Conservation (phyloP, 2,888 invertebrate species). For the Leptopterna dolabrata region DNA sequence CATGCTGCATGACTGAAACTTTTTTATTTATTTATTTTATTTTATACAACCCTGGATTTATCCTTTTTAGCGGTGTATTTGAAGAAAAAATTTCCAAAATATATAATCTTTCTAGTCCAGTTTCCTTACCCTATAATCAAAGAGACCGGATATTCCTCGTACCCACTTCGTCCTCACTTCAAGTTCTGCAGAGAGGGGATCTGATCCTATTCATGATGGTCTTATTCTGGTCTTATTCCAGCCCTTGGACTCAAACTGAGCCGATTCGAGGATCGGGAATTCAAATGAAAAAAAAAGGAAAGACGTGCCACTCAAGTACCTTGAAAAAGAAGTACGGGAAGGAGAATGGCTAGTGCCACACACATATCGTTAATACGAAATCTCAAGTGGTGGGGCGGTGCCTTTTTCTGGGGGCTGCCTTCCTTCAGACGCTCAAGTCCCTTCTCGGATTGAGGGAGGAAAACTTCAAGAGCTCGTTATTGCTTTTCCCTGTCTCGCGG, state of each 20-base stretch:
- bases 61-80: too few species aligned
- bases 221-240: neutral
- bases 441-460: neutral
- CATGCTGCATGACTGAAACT: too few species aligned
- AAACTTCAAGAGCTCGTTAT: constrained; percentile 48
- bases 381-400: constrained; percentile 19
- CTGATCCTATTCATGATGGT: neutral
- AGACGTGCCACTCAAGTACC: neutral
- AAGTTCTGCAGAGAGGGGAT: neutral
- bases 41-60: too few species aligned
- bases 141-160: too few species aligned
- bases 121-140: too few species aligned
- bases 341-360: neutral
- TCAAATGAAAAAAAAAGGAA: neutral
- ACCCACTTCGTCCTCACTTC: neutral
- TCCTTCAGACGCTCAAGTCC: constrained; percentile 6
- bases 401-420: neutral
- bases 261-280: neutral
- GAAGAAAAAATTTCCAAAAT: too few species aligned
- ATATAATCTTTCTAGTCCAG: too few species aligned
- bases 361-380: constrained; percentile 46
- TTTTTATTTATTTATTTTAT: too few species aligned
- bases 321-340: neutral
- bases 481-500: constrained; percentile 31
- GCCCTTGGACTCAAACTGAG: neutral